Evolutionary conservation across 2,113 vertebrate genomes (phyloP), one percentile per base, ranked within the genome.

Genomic region (Paratilapia polleni): DNA sequence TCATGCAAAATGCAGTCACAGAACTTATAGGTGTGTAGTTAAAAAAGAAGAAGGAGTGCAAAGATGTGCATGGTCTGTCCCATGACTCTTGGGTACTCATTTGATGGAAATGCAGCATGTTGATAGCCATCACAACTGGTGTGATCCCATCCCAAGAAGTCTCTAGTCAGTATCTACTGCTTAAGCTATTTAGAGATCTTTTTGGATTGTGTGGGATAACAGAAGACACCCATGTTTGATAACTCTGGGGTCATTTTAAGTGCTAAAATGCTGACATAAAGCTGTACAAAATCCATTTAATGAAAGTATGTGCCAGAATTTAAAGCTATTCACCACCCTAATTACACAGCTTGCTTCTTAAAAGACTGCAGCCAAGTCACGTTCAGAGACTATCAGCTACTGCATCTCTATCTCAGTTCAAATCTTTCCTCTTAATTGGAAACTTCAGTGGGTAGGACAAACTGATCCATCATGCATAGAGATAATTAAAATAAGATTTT

Each of bases 341-440:
- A 52, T 73, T 73, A 52, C 17, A 73, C 20, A n/a, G 10, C 43
- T 43, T 19, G 19, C 9, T 19, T 77, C 10, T 54, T 52, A 20
- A 73, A 83, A 64, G 68, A 57, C 24, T 19, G 36, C 20, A 24
- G 49, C 58, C 19, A 76, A 83, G 61, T 77, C 41, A 73, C 49
- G 28, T 60, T 34, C 28, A 82, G 68, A 80, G 70, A 36, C 14
- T n/a, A 68, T 86, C 68, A 7, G 14, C 19, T 64, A 31, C 47
- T 52, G 31, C 1, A 41, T 70, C 14, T 74, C 54, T 63, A 76
- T 86, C 76, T 78, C 75, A 83, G 80, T 86, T 80, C 76, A 84
- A 78, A 89, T 80, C 74, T 84, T 60, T 82, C 31, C 34, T 78
- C 36, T 19, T 87, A 64, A 87, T 86, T 80, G 74, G 47, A 85